Conservation (phyloP, 30 jellyfish, hydroid and myxozoan species). For the Turritopsis rubra region DNA sequence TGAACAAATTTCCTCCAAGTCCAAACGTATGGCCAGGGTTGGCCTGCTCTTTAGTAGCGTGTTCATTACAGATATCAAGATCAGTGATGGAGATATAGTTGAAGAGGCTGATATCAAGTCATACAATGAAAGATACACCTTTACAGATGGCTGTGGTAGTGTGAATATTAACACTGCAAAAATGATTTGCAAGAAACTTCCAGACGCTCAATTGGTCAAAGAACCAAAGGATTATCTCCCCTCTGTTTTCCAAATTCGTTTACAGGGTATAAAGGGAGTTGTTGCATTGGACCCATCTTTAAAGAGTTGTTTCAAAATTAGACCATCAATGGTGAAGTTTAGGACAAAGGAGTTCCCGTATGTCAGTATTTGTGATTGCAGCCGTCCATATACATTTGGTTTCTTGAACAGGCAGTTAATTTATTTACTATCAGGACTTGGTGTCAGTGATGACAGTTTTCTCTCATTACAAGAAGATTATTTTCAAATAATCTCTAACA, state of each 20-base stretch:
- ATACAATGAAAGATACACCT: conserved; percentile 10
- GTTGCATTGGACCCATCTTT: conserved; percentile 21
- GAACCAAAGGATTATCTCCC: conserved; percentile 21
- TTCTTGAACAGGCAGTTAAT: conserved; percentile 25
- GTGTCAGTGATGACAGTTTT: conserved; percentile 20
- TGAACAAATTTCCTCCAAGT: conserved; percentile 21
- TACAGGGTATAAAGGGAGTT: conserved; percentile 31
- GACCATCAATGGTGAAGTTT: conserved; percentile 28
- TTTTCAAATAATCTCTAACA: neutral
- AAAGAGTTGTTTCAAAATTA: neutral
- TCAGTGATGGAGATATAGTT: neutral
- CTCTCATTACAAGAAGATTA: conserved; percentile 18
- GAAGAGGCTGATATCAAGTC: conserved; percentile 10
- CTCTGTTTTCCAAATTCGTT: conserved; percentile 24
- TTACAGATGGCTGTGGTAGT: conserved; percentile 36
- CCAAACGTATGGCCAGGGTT: conserved; percentile 33
- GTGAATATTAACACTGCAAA: neutral
- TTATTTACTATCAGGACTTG: conserved; percentile 24
- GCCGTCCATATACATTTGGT: conserved; percentile 33
- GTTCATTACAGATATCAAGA: conserved; percentile 4
- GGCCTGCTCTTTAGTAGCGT: conserved; percentile 32
- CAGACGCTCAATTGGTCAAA: conserved; percentile 4
- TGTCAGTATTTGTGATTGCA: conserved; percentile 15
- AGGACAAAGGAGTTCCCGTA: conserved; percentile 11
- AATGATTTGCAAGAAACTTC: neutral